These are phyloP conservation scores for Hoplodrina blanda DNA, from an alignment of 2,888 invertebrate species.

Conservation along the genomic window DNA sequence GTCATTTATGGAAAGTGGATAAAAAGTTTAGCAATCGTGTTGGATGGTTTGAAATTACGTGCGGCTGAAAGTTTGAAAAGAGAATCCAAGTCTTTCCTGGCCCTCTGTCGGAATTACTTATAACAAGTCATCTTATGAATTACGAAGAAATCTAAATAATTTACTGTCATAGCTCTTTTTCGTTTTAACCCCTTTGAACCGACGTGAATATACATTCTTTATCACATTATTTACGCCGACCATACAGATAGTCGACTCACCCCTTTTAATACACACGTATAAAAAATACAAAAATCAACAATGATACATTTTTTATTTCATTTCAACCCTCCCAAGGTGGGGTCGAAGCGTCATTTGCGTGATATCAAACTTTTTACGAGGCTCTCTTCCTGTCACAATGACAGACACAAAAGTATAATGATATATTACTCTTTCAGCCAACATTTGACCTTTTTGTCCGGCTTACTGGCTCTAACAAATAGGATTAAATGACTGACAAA, in stretches of 20 bases:
- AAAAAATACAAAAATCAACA: conserved; percentile 55
- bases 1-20: conserved; percentile 54
- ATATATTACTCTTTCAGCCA: conserved; percentile 57
- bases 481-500: conserved; percentile 36
- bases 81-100: conserved; percentile 9
- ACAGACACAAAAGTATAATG: conserved; percentile 63
- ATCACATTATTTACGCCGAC: conserved; percentile 41
- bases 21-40: conserved; percentile 51
- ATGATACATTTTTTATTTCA: conserved; percentile 59
- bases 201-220: conserved; percentile 33
- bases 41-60: conserved; percentile 43
- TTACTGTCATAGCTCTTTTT: background rate
- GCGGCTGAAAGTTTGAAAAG: conserved; percentile 12
- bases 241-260: conserved; percentile 44
- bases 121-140: conserved; percentile 7
- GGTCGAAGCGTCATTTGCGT: conserved; percentile 56
- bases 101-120: conserved; percentile 13
- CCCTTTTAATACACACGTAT: conserved; percentile 46
- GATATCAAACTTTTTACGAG: conserved; percentile 64
- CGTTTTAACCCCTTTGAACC: conserved; percentile 24
- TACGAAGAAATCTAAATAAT: conserved; percentile 4
- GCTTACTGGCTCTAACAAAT: conserved; percentile 38
- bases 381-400: conserved; percentile 59
- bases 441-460: conserved; percentile 53
- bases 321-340: conserved; percentile 60